A percentile compares a stretch with the other conserved stretches of the same genome.
phyloP scores from a whole-genome alignment of 2,797 vertebrate species.

The Diglossa cyanea region DNA sequence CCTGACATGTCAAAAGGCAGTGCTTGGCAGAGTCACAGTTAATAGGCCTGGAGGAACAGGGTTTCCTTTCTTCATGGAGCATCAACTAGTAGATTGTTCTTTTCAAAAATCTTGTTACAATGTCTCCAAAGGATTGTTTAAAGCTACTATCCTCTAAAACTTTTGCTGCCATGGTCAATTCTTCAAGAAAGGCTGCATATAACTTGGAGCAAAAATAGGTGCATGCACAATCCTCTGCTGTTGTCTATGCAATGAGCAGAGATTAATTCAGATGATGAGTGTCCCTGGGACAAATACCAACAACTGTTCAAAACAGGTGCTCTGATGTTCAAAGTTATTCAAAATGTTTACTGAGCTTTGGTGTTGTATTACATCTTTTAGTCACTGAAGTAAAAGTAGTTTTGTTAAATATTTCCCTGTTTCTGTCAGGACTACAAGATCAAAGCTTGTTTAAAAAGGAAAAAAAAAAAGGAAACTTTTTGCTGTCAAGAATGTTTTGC shows the following conservation, averaged over 20 bases:
- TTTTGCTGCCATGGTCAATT: fast-evolving
- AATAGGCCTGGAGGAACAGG: not conserved
- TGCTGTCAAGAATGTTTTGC: not conserved
- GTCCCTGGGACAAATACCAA: not conserved
- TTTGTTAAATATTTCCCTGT: constrained; percentile 6
- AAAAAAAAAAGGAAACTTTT: not conserved
- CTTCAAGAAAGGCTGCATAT: not conserved
- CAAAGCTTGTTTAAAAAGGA: not conserved
- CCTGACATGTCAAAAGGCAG: not conserved
- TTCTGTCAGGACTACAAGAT: constrained; percentile 4
- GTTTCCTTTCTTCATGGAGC: not conserved
- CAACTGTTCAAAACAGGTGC: constrained; percentile 39
- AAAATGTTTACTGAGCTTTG: constrained; percentile 23
- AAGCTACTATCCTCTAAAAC: not conserved
- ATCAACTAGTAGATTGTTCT: not conserved
- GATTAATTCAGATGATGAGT: not conserved
- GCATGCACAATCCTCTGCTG: not conserved
- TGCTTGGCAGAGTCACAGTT: not conserved
- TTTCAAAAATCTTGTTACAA: not conserved
- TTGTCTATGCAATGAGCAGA: not conserved
- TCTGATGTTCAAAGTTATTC: constrained; percentile 36
- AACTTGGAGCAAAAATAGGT: not conserved
- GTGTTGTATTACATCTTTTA: not conserved
- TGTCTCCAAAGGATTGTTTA: not conserved
- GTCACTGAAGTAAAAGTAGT: constrained; percentile 11